These are phyloP conservation scores for Homarus gammarus DNA, from an alignment of 2,888 invertebrate genomes.

Conservation along the genomic window DNA sequence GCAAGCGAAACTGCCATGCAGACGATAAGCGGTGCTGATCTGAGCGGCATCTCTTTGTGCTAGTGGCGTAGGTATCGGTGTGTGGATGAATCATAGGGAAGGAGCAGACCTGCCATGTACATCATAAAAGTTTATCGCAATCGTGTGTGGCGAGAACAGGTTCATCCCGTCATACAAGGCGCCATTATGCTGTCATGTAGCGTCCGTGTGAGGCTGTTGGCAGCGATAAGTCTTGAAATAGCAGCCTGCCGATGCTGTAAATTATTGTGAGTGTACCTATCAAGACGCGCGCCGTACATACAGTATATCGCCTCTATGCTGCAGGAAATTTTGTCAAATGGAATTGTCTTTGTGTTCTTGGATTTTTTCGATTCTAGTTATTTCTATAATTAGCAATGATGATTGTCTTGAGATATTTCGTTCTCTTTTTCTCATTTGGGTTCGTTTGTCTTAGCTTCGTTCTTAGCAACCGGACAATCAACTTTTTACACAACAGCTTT, in stretches of 20 bases:
- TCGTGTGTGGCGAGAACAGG: conserved; percentile 5
- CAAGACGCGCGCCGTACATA: not conserved
- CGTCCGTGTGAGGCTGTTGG: not conserved
- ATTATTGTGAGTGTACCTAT: not conserved
- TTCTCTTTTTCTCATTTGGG: conserved; percentile 16
- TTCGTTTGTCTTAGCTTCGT: conserved; percentile 13
- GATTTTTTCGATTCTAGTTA: not conserved
- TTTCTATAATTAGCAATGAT: conserved; percentile 55
- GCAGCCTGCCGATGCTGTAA: not conserved
- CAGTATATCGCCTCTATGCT: too few species aligned
- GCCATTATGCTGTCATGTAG: conserved; percentile 15
- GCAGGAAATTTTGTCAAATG: not conserved
- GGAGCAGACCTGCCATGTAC: not conserved
- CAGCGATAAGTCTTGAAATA: not conserved
- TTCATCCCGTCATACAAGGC: conserved; percentile 15
- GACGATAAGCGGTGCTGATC: conserved; percentile 10
- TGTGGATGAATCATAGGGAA: conserved; percentile 13
- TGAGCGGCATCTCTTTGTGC: conserved; percentile 37
- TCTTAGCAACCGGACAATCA: conserved; percentile 6
- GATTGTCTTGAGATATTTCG: conserved; percentile 27
- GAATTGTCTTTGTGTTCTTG: not conserved
- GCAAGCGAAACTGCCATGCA: not conserved
- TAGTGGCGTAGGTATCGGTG: not conserved
- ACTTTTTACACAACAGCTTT: conserved; percentile 1
- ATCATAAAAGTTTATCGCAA: conserved; percentile 10